A percentile compares a stretch with the other conserved stretches of the same genome.
Conservation (phyloP, 1,140 invertebrate genomes). For the Heliconius hermathena region DNA sequence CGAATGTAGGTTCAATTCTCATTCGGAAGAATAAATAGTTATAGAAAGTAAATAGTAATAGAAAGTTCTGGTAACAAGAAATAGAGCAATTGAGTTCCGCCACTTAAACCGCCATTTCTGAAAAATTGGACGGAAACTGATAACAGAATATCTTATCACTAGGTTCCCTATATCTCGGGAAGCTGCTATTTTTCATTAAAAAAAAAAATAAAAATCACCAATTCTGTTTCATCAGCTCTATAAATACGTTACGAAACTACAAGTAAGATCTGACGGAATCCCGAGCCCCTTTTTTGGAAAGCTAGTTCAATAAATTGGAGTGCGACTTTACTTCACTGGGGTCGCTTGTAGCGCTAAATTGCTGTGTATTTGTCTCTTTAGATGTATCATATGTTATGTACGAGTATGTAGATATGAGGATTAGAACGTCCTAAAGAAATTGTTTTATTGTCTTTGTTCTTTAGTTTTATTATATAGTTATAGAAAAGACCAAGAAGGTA, state of each 20-base stretch:
- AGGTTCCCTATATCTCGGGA: background rate
- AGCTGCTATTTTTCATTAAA: background rate
- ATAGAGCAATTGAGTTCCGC: no score
- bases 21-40: no score
- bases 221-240: background rate
- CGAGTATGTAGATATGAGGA: no score
- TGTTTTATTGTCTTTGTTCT: no score
- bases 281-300: conserved; percentile 13
- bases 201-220: background rate
- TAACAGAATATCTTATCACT: no score
- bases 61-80: no score
- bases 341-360: conserved; percentile 8
- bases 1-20: no score
- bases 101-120: no score
- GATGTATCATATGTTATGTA: background rate
- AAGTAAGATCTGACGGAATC: conserved; percentile 8
- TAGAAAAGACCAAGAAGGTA: background rate
- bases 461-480: background rate
- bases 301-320: conserved; percentile 14
- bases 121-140: no score
- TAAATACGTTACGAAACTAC: conserved; percentile 6
- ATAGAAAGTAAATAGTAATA: no score
- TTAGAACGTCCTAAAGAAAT: no score
- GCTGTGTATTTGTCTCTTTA: conserved; percentile 11
- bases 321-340: conserved; percentile 6